A percentile compares a stretch with the other conserved stretches of the same genome.
These are phyloP conservation scores for Panthera leo DNA, from an alignment of 2,113 vertebrate genomes.

Conservation along the genomic window DNA sequence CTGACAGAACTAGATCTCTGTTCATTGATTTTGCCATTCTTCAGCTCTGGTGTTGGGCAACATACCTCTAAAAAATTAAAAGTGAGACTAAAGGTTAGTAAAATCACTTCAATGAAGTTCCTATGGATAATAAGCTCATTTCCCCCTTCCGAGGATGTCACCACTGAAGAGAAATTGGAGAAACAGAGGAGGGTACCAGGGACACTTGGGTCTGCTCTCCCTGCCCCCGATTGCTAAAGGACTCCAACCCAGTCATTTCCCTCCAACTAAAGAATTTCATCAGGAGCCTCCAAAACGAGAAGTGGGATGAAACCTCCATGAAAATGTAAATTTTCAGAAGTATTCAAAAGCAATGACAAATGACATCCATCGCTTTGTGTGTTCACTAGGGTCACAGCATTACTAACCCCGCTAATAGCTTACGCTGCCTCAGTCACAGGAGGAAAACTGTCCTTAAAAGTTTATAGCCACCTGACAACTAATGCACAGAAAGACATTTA, in stretches of 20 bases:
- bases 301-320: not conserved
- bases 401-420: not conserved
- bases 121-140: not conserved
- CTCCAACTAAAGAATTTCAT: not conserved
- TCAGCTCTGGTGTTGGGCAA: not conserved
- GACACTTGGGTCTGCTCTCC: not conserved
- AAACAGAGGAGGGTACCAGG: not conserved
- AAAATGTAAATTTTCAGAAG: constrained; percentile 24
- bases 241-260: not conserved
- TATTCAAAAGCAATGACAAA: not conserved
- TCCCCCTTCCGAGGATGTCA: not conserved
- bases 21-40: rapidly evolving
- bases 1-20: rapidly evolving
- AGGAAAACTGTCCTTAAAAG: not conserved
- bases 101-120: not conserved
- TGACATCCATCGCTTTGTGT: not conserved
- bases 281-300: not conserved
- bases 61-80: constrained; percentile 51
- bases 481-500: not conserved
- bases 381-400: not conserved
- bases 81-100: not conserved
- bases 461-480: not conserved
- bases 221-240: not conserved
- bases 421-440: not conserved
- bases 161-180: not conserved